A percentile compares a stretch with the other conserved stretches of the same genome.
These are phyloP conservation scores for Lepidocyrtoides sp. DNA, from an alignment of 2,888 invertebrate genomes.

Conservation along the genomic window DNA sequence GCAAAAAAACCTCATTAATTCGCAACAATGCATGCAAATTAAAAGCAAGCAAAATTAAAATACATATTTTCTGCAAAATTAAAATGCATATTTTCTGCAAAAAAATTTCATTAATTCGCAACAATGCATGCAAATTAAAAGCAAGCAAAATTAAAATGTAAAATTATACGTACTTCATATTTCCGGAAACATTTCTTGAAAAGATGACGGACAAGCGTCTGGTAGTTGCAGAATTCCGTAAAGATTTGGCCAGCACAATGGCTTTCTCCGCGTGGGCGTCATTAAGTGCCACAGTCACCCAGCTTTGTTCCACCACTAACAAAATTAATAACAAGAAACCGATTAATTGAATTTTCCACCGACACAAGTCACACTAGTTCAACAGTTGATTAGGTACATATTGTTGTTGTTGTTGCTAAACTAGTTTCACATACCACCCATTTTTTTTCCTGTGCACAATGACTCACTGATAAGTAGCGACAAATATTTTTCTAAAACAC, in stretches of 20 bases:
- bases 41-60: no score
- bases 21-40: neutral
- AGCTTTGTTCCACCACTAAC: constrained; percentile 64
- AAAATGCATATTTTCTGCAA: neutral
- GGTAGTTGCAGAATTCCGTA: constrained; percentile 62
- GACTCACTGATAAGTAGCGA: no score
- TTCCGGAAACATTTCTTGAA: constrained; percentile 37
- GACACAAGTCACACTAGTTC: neutral
- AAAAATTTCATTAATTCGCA: neutral
- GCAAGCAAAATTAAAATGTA: neutral
- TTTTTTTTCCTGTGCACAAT: constrained; percentile 14
- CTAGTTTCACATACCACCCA: neutral
- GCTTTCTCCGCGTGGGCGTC: constrained; percentile 61
- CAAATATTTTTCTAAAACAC: neutral
- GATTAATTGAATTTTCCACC: neutral
- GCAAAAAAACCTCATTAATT: neutral
- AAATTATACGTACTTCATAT: constrained; percentile 61
- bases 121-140: neutral
- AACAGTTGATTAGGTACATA: no score
- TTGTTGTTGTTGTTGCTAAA: neutral
- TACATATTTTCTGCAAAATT: no score
- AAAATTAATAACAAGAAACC: neutral
- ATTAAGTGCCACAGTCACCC: constrained; percentile 69
- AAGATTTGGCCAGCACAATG: constrained; percentile 69
- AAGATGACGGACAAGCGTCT: constrained; percentile 69